Evolutionary conservation across 2,888 invertebrate species (phyloP).

Genomic region (Eristalis intricaria): DNA sequence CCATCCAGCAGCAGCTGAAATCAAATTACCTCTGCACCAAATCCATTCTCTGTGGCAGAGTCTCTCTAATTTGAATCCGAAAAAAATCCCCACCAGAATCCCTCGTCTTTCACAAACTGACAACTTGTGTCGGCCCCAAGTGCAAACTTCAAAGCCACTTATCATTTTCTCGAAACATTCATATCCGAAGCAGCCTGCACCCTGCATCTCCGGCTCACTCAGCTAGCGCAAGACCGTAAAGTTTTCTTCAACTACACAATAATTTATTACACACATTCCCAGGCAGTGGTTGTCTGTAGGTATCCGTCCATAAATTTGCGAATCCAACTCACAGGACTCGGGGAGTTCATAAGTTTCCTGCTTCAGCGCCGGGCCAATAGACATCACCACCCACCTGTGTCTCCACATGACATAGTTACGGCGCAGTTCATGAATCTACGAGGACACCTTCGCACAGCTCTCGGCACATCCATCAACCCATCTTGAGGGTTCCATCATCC

Average conservation of each 20-base stretch:
- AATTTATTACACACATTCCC: slow-evolving; percentile 41
- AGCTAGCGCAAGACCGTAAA: slow-evolving; percentile 32
- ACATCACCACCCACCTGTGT: neutral
- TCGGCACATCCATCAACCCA: slow-evolving; percentile 25
- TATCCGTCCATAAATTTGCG: slow-evolving; percentile 48
- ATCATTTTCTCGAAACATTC: slow-evolving; percentile 64
- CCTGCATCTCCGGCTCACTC: neutral
- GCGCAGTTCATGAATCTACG: neutral
- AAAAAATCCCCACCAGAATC: slow-evolving; percentile 8
- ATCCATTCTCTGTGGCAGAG: slow-evolving; percentile 33
- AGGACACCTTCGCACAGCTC: slow-evolving; percentile 16
- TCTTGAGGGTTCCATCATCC: slow-evolving; percentile 2
- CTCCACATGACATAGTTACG: neutral
- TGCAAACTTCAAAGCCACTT: slow-evolving; percentile 64
- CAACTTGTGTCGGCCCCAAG: slow-evolving; percentile 54
- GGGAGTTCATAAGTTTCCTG: slow-evolving; percentile 52
- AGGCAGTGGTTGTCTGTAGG: neutral
- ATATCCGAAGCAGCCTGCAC: slow-evolving; percentile 30
- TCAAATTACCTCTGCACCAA: slow-evolving; percentile 33
- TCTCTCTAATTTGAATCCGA: slow-evolving; percentile 22
- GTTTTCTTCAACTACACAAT: slow-evolving; percentile 48
- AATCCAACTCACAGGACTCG: slow-evolving; percentile 56
- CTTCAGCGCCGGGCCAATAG: slow-evolving; percentile 24
- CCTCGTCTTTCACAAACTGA: slow-evolving; percentile 27
- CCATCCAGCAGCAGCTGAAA: neutral